These are phyloP conservation scores for Gambusia holbrooki DNA, from an alignment of 2,113 vertebrate species.

Conservation along the genomic window DNA sequence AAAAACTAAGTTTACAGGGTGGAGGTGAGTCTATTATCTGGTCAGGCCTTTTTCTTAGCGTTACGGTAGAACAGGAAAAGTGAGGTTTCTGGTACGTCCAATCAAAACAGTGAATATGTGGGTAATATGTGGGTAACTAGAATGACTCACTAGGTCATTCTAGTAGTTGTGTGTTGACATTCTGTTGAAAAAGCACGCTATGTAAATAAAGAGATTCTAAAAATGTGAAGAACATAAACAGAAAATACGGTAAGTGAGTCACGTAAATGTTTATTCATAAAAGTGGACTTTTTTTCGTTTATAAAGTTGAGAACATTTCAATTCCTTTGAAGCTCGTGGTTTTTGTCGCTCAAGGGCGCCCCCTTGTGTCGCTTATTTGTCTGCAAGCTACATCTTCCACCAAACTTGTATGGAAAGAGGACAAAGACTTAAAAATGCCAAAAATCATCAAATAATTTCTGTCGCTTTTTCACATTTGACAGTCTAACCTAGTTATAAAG, in stretches of 20 bases:
- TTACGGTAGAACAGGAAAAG: neutral
- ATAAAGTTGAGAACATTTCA: neutral
- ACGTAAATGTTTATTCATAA: no score
- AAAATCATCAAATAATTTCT: neutral
- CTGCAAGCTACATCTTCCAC: neutral
- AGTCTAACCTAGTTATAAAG: neutral
- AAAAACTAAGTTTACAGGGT: no score
- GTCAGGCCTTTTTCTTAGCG: no score
- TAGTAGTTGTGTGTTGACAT: neutral
- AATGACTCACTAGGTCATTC: conserved; percentile 1
- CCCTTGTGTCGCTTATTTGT: neutral
- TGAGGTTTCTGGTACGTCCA: neutral
- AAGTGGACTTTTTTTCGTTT: no score
- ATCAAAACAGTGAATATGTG: neutral
- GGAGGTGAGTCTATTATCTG: neutral
- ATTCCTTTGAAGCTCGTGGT: neutral
- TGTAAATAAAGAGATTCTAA: neutral
- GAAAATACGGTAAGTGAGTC: no score
- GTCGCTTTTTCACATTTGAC: neutral
- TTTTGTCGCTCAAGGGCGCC: neutral
- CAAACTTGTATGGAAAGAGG: neutral
- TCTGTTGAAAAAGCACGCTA: conserved; percentile 28
- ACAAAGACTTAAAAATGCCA: neutral
- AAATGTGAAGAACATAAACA: no score
- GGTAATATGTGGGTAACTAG: no score